Evolutionary conservation across 2,888 invertebrate species (phyloP).

Genomic region (Deilephila elpenor): DNA sequence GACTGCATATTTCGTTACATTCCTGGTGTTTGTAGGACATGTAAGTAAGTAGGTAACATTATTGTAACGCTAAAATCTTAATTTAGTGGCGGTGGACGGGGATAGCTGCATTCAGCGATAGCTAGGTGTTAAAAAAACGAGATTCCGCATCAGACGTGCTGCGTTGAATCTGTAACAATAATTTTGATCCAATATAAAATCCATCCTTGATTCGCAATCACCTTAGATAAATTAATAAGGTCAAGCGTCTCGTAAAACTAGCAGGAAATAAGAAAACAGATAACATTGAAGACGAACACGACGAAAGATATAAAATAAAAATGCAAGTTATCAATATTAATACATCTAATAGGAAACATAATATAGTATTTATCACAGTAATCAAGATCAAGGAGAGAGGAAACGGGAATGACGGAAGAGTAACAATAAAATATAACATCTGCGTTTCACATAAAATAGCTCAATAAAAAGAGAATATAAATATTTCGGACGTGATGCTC

Average conservation of each 20-base stretch:
- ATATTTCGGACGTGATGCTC: conserved; percentile 26
- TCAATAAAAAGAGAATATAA: conserved; percentile 7
- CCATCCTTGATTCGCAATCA: conserved; percentile 1
- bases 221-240: conserved; percentile 22
- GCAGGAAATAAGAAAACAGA: conserved; percentile 24
- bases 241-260: conserved; percentile 22
- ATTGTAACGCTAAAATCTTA: conserved; percentile 62
- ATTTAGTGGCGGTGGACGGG: conserved; percentile 54
- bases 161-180: conserved; percentile 75
- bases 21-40: conserved; percentile 51
- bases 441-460: conserved; percentile 12
- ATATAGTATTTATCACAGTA: conserved; percentile 19
- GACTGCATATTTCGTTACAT: conserved; percentile 62
- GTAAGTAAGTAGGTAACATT: conserved; percentile 43
- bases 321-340: conserved; percentile 11
- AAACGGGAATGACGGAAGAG: conserved; percentile 24
- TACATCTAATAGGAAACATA: conserved; percentile 23
- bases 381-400: conserved; percentile 21
- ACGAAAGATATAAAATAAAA: conserved; percentile 23
- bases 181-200: conserved; percentile 33
- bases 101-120: conserved; percentile 38
- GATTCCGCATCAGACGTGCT: conserved; percentile 59
- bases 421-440: conserved; percentile 19
- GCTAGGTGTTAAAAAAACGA: conserved; percentile 40
- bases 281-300: conserved; percentile 4